Evolutionary conservation across 2,888 invertebrate species (phyloP).

Genomic region (Drosophila barbarae): DNA sequence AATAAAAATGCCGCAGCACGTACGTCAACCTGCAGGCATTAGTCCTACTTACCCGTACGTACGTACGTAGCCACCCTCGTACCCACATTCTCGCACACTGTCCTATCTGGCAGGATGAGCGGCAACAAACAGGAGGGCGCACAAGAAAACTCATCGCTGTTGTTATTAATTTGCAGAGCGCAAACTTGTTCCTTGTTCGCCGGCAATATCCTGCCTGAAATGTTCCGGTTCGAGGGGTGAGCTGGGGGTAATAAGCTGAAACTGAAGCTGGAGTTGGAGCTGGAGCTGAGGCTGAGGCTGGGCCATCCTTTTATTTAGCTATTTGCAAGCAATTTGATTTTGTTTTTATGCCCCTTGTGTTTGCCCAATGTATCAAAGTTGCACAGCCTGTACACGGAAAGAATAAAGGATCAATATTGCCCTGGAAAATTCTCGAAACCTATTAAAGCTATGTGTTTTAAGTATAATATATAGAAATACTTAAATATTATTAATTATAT

Average conservation of each 20-base stretch:
- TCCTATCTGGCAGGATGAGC: constrained; percentile 36
- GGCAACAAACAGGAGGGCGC: constrained; percentile 19
- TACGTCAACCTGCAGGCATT: constrained; percentile 70
- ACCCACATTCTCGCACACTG: constrained; percentile 19
- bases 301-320: constrained; percentile 57
- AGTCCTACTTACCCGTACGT: constrained; percentile 48
- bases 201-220: constrained; percentile 55
- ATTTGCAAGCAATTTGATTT: constrained; percentile 69
- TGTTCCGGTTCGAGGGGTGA: constrained; percentile 7
- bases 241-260: constrained; percentile 32
- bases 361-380: constrained; percentile 48
- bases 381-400: constrained; percentile 11
- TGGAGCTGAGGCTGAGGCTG: background rate
- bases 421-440: no score
- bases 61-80: constrained; percentile 13
- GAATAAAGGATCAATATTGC: constrained; percentile 16
- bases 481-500: background rate
- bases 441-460: background rate
- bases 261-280: background rate
- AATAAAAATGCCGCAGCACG: constrained; percentile 76
- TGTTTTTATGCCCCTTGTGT: constrained; percentile 44
- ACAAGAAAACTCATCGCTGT: constrained; percentile 42
- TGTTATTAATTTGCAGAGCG: constrained; percentile 70
- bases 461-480: background rate
- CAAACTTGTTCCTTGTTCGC: constrained; percentile 52